A percentile compares a stretch with the other conserved stretches of the same genome.
Conservation (phyloP, 2,888 invertebrate species). For the Brachyptera risi region DNA sequence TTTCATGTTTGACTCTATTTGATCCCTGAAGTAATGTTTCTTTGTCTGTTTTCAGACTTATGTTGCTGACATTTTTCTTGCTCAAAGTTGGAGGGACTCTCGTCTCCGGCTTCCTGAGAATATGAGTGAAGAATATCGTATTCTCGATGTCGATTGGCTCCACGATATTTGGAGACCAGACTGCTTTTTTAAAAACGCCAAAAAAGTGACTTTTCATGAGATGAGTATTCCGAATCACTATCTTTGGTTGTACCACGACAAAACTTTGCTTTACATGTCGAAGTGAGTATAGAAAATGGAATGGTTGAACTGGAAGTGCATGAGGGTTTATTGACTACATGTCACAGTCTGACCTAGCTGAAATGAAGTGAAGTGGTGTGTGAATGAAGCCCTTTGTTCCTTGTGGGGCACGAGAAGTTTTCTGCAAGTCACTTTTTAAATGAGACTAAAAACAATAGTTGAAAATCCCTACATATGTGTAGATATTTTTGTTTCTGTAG, state of each 20-base stretch:
- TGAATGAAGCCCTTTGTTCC: too few species aligned
- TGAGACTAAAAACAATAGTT: too few species aligned
- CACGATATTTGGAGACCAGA: constrained; percentile 90
- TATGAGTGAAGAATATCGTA: constrained; percentile 88
- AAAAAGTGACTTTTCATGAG: constrained; percentile 88
- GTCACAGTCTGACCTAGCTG: too few species aligned
- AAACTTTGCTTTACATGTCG: constrained; percentile 87
- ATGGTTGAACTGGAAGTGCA: too few species aligned
- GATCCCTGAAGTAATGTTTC: not conserved
- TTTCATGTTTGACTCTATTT: too few species aligned
- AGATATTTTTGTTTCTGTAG: too few species aligned
- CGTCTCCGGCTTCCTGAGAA: constrained; percentile 85
- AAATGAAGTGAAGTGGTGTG: too few species aligned
- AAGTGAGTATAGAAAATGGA: constrained; percentile 55
- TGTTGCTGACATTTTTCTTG: constrained; percentile 87
- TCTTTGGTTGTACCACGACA: constrained; percentile 87
- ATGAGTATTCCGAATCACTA: constrained; percentile 95
- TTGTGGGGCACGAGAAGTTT: too few species aligned
- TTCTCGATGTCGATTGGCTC: constrained; percentile 85
- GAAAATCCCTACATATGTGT: too few species aligned
- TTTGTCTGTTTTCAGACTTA: constrained; percentile 64
- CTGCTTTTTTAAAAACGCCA: constrained; percentile 91
- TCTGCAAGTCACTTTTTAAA: too few species aligned
- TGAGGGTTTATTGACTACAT: too few species aligned
- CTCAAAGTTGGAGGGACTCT: constrained; percentile 90